Evolutionary conservation across 2,113 vertebrate genomes (phyloP).

Genomic region (Pelodiscus sinensis): DNA sequence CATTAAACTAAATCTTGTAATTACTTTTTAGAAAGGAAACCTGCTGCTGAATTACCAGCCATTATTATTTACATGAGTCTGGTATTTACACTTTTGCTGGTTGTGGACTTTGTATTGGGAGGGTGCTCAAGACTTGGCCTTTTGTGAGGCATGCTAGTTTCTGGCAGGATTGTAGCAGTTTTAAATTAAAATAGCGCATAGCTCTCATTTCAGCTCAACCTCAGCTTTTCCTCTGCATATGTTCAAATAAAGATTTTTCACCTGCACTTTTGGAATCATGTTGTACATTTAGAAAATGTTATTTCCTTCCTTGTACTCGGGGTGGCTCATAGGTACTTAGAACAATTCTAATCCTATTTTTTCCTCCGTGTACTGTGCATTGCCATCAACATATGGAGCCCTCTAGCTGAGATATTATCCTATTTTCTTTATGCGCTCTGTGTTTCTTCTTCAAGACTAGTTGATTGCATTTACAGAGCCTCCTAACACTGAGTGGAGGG

Average conservation of each 20-base stretch:
- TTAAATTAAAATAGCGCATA: slow-evolving; percentile 43
- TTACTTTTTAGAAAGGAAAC: background rate
- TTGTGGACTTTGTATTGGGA: background rate
- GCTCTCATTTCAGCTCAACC: slow-evolving; percentile 27
- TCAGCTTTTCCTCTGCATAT: slow-evolving; percentile 57
- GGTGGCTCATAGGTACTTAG: slow-evolving; percentile 53
- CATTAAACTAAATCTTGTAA: background rate
- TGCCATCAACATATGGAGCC: slow-evolving; percentile 65
- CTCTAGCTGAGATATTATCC: slow-evolving; percentile 65
- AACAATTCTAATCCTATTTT: slow-evolving; percentile 60
- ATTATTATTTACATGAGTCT: background rate
- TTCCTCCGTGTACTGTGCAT: slow-evolving; percentile 44
- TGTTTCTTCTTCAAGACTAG: slow-evolving; percentile 45
- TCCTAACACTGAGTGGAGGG: slow-evolving; percentile 25
- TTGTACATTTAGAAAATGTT: slow-evolving; percentile 41
- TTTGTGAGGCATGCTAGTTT: background rate
- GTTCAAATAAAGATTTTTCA: slow-evolving; percentile 60
- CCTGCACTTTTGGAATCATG: slow-evolving; percentile 47
- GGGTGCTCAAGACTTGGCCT: background rate
- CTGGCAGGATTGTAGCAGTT: slow-evolving; percentile 37
- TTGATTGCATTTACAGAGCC: slow-evolving; percentile 51
- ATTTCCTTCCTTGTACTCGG: slow-evolving; percentile 52
- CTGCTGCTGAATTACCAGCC: background rate
- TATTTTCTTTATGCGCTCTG: slow-evolving; percentile 38
- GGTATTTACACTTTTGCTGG: background rate